Percentiles rank a stretch among this genome's conserved stretches.
Conservation (phyloP, 2,888 invertebrate genomes). For the Agapetus fuscipes region DNA sequence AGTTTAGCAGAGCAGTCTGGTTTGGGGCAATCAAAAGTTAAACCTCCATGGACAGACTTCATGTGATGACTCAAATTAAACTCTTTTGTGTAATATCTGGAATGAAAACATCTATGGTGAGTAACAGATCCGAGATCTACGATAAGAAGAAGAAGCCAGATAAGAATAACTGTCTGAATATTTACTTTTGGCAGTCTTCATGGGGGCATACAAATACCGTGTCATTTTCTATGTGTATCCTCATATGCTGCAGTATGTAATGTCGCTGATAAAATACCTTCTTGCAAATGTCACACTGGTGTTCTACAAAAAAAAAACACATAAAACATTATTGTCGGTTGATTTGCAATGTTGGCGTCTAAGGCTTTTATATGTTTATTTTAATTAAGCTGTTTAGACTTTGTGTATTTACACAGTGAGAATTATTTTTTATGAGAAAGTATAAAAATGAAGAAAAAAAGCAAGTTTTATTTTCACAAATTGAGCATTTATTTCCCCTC, state of each 20-base stretch:
- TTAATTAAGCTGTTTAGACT: too few species aligned
- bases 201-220: conserved; percentile 13
- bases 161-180: too few species aligned
- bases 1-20: conserved; percentile 15
- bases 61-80: conserved; percentile 16
- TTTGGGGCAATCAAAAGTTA: conserved; percentile 15
- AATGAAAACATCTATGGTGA: conserved; percentile 6
- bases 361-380: too few species aligned
- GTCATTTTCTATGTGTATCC: conserved; percentile 9
- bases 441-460: too few species aligned
- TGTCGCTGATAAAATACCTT: conserved; percentile 11
- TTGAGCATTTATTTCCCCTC: too few species aligned
- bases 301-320: conserved; percentile 9
- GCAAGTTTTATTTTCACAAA: too few species aligned
- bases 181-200: conserved; percentile 16
- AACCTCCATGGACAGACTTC: conserved; percentile 12
- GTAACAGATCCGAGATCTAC: too few species aligned
- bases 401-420: too few species aligned
- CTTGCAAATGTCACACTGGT: conserved; percentile 15
- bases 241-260: conserved; percentile 11
- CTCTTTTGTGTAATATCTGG: conserved; percentile 13
- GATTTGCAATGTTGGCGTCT: too few species aligned
- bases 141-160: too few species aligned
- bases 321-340: not conserved
- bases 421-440: too few species aligned